Evolutionary conservation across 2,797 vertebrate genomes (phyloP), one percentile per base, ranked within the genome.

Genomic region (Lates japonicus): DNA sequence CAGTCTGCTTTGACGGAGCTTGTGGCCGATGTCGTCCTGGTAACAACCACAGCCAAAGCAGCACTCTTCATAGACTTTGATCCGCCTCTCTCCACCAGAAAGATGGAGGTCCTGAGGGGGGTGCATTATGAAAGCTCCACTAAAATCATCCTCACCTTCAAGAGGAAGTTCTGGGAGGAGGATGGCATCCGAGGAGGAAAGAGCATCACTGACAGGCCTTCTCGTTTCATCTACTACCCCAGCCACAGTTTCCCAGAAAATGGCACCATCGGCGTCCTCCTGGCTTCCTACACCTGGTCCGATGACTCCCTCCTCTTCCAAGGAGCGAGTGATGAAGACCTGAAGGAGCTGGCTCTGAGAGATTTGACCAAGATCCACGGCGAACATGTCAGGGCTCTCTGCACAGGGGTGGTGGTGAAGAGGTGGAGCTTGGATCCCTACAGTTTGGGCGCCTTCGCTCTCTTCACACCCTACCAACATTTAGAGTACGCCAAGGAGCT

Each of bases 41-140:
- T 96, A 42, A 95, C 96, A 0, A 84, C 87, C n/a, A 96, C 94
- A 2, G 94, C 95, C 68, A 95, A 95, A 35, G 95, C 96, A 0
- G 84, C 94, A 2, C 92, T 93, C n/a, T 93, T 94, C 54, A 87
- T 96, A 0, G 54, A 87, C 19, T 96, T 96, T 63, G 29, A 79
- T 0, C 96, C 95, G 0, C 82, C 93, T 20, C 90, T 97, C 7
- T 77, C 94, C 4, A 16, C 6, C 2, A 5, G 0, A 12, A 93
- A 94, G 75, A 91, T 82, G 87, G 70, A 81, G 0, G 85, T 80
- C 0, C 61, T 91, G 75, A 74, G 81, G 7, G 35, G 3, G 0
- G 82, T 85, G 33, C 91, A 92, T 51, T 92, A 89, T 0, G 85
- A 76, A 1, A 89, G 88, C 64, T 74, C 85, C 39, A 92, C 91